Percentiles rank a stretch among this genome's conserved stretches.
These are phyloP conservation scores for Ophion costatus DNA, from an alignment of 2,888 invertebrate species.

Conservation along the genomic window DNA sequence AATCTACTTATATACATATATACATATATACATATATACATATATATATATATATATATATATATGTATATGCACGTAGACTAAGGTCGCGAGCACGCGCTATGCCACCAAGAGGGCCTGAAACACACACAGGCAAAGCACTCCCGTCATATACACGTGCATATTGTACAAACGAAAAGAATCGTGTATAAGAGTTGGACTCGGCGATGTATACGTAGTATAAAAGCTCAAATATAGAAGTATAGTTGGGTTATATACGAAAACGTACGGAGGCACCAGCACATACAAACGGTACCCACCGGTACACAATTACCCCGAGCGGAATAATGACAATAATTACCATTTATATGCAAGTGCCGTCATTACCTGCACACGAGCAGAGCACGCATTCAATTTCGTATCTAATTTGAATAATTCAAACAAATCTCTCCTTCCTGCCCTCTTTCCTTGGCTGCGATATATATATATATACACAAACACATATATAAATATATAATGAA, in stretches of 20 bases:
- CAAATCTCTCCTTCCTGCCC: conserved; percentile 83
- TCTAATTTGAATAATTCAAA: conserved; percentile 83
- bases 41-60: neutral
- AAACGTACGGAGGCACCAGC: conserved; percentile 31
- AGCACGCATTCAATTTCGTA: conserved; percentile 83
- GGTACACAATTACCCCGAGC: conserved; percentile 81
- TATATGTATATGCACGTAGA: neutral
- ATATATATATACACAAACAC: conserved; percentile 26
- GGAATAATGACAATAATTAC: conserved; percentile 83
- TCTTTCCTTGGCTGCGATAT: conserved; percentile 73
- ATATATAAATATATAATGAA: conserved; percentile 6
- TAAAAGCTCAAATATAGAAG: conserved; percentile 25
- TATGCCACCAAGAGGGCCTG: conserved; percentile 52
- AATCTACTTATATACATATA: neutral
- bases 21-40: neutral
- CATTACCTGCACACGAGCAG: conserved; percentile 83
- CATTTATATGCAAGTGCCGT: conserved; percentile 83
- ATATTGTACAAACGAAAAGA: conserved; percentile 1
- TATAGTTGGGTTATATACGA: neutral
- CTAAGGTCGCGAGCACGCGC: conserved; percentile 66
- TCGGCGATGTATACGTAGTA: neutral
- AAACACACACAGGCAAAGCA: conserved; percentile 37
- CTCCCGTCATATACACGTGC: neutral
- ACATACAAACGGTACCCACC: conserved; percentile 63
- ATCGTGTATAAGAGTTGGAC: conserved; percentile 14